Evolutionary conservation across 92 coral and sea anemone species (phyloP).

Genomic region (Pocillopora meandrina): DNA sequence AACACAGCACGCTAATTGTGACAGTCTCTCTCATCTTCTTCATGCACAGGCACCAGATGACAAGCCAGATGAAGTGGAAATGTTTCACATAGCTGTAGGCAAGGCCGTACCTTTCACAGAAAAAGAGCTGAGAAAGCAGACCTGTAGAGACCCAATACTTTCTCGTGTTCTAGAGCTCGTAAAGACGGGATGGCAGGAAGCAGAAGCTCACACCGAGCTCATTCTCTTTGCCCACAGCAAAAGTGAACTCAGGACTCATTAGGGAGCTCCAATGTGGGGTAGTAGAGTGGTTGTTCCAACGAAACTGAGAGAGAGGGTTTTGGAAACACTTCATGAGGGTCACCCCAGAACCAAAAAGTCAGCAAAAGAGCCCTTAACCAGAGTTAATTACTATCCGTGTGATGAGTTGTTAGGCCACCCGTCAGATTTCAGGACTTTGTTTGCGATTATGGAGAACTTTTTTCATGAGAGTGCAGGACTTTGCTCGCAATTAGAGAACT

Average conservation of each 20-base stretch:
- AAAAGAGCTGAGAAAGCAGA: slow-evolving; percentile 37
- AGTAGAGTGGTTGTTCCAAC: slow-evolving; percentile 44
- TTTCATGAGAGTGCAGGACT: neutral
- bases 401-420: too few species aligned
- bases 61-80: slow-evolving; percentile 25
- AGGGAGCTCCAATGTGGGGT: slow-evolving; percentile 48
- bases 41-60: slow-evolving; percentile 14
- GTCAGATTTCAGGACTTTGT: neutral
- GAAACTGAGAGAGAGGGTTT: slow-evolving; percentile 38
- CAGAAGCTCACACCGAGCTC: slow-evolving; percentile 2
- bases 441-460: neutral
- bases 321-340: slow-evolving; percentile 29
- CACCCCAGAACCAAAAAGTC: neutral
- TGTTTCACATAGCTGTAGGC: neutral
- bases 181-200: slow-evolving; percentile 19
- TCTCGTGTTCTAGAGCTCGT: neutral
- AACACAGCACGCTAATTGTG: slow-evolving; percentile 52
- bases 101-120: slow-evolving; percentile 50
- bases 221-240: slow-evolving; percentile 35
- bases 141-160: slow-evolving; percentile 43
- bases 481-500: neutral
- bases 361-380: neutral
- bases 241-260: slow-evolving; percentile 8
- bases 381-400: too few species aligned
- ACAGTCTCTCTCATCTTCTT: slow-evolving; percentile 43